These are phyloP conservation scores for Megalopta genalis DNA, from an alignment of 1,140 invertebrate genomes.

Conservation along the genomic window DNA sequence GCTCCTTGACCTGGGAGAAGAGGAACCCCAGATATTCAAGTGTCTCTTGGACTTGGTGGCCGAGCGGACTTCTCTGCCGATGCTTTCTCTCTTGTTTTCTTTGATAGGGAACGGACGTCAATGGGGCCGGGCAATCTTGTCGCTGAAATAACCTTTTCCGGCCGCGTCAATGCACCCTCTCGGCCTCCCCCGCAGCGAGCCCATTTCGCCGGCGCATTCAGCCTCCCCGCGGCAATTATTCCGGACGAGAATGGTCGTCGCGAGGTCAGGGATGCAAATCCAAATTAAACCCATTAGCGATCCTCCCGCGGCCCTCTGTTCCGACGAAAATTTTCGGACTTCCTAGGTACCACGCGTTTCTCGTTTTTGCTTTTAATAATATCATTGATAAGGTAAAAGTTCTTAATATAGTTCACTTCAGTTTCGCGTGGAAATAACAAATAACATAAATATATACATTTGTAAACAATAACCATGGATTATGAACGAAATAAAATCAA, in stretches of 20 bases:
- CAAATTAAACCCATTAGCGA: conserved; percentile 17
- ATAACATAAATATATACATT: no score
- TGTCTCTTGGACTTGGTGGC: conserved; percentile 7
- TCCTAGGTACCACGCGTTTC: no score
- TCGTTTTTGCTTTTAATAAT: no score
- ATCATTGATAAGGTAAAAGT: no score
- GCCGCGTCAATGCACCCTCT: conserved; percentile 42
- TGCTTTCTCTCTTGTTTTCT: conserved; percentile 19
- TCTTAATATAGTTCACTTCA: no score
- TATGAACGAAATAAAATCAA: no score
- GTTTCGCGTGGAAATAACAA: no score
- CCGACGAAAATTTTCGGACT: no score
- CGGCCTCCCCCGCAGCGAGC: not conserved
- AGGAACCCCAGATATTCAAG: conserved; percentile 9
- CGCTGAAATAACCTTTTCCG: conserved; percentile 41
- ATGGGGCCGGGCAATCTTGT: conserved; percentile 42
- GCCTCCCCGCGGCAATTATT: not conserved
- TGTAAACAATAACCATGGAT: no score
- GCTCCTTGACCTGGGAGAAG: conserved; percentile 27
- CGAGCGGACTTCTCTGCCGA: conserved; percentile 14
- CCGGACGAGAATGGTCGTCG: conserved; percentile 5
- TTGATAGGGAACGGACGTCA: conserved; percentile 21
- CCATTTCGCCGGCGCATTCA: conserved; percentile 33
- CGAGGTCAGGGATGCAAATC: conserved; percentile 45
- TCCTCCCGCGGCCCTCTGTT: no score